Conservation (phyloP, 1,140 invertebrate genomes). For the Aphidius ervi region DNA sequence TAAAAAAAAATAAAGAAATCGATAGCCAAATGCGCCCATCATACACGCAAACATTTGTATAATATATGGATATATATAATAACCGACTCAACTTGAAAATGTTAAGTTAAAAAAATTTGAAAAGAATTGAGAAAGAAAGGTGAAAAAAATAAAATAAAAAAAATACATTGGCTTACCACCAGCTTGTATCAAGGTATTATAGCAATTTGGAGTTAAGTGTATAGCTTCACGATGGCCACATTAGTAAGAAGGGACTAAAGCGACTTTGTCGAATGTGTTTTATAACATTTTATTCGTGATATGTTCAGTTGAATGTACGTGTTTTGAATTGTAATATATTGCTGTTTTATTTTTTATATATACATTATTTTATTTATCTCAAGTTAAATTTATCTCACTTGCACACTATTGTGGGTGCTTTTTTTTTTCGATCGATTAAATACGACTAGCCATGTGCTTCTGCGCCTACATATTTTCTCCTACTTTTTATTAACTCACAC, state of each 20-base stretch:
- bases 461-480: slow-evolving; percentile 25
- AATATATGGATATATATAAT: not conserved
- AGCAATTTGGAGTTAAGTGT: slow-evolving; percentile 27
- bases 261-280: slow-evolving; percentile 20
- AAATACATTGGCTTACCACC: slow-evolving; percentile 15
- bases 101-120: too few species aligned
- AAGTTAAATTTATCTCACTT: slow-evolving; percentile 1
- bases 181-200: slow-evolving; percentile 20
- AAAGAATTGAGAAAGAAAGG: not conserved
- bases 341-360: slow-evolving; percentile 1
- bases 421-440: slow-evolving; percentile 13
- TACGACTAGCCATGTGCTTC: slow-evolving; percentile 19
- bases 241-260: slow-evolving; percentile 14
- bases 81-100: not conserved
- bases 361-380: not conserved
- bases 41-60: not conserved
- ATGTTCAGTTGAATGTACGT: not conserved
- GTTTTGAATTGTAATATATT: slow-evolving; percentile 8
- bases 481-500: slow-evolving; percentile 14
- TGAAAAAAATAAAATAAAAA: slow-evolving; percentile 6
- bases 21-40: not conserved
- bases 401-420: slow-evolving; percentile 17
- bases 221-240: slow-evolving; percentile 19
- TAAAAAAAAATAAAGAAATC: too few species aligned
- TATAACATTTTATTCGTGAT: slow-evolving; percentile 15